Percentiles rank a stretch among this genome's conserved stretches.
phyloP scores from a whole-genome alignment of 1,140 invertebrate genomes.

The Dreissena rostriformis region DNA sequence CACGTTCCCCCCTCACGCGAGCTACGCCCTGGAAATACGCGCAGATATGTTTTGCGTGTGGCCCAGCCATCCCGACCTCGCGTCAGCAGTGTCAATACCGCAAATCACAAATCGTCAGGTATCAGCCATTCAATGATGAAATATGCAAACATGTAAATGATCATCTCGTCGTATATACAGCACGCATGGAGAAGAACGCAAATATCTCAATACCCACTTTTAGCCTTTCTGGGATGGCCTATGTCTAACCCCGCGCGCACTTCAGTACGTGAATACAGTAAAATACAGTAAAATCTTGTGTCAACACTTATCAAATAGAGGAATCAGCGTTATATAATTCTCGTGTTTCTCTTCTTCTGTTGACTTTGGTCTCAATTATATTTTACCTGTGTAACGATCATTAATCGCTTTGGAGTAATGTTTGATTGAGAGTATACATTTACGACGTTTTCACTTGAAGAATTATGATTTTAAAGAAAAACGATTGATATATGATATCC shows the following conservation, averaged over 20 bases:
- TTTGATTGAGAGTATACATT: too few relatives aligned
- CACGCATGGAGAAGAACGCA: neutral
- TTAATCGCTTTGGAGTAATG: too few relatives aligned
- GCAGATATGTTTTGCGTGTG: constrained; percentile 13
- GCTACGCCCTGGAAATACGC: neutral
- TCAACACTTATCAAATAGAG: neutral
- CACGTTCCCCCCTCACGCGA: too few relatives aligned
- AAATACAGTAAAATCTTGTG: neutral
- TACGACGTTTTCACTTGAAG: too few relatives aligned
- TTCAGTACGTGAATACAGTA: neutral
- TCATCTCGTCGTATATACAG: too few relatives aligned
- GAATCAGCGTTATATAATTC: too few relatives aligned
- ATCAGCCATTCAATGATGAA: constrained; percentile 37
- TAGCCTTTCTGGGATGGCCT: constrained; percentile 27
- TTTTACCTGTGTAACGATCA: too few relatives aligned
- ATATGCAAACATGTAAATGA: constrained; percentile 30
- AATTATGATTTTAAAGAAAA: too few relatives aligned
- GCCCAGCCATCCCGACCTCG: neutral
- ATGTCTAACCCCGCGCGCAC: neutral
- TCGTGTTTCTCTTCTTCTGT: too few relatives aligned
- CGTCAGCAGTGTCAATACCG: constrained; percentile 23
- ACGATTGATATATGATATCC: too few relatives aligned
- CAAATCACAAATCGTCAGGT: constrained; percentile 33
- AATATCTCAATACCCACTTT: constrained; percentile 53
- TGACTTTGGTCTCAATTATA: too few relatives aligned